phyloP scores from a whole-genome alignment of 2,797 vertebrate species.

The Dendrocincla tyrannina region DNA sequence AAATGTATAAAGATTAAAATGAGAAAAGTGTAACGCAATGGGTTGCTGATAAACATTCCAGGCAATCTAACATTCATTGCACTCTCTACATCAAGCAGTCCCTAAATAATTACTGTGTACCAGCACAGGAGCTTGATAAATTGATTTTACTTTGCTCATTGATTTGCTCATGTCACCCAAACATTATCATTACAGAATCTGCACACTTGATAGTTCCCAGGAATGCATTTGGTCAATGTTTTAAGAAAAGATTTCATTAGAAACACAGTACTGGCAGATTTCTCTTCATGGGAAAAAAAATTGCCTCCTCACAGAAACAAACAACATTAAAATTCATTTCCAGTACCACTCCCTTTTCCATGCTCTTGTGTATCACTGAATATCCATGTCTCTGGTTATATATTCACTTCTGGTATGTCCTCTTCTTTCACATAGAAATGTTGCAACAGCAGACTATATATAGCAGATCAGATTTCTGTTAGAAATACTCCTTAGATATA shows the following conservation, averaged over 20 bases:
- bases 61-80: constrained; percentile 11
- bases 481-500: neutral
- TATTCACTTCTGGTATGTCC: neutral
- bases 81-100: neutral
- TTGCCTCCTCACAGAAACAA: neutral
- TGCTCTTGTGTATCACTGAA: neutral
- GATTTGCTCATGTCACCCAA: constrained; percentile 36
- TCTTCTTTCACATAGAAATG: neutral
- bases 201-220: constrained; percentile 14
- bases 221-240: neutral
- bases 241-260: constrained; percentile 30
- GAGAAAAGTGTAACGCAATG: neutral
- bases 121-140: constrained; percentile 42
- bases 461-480: neutral
- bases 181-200: constrained; percentile 44
- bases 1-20: constrained; percentile 15
- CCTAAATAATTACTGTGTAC: constrained; percentile 27
- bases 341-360: neutral
- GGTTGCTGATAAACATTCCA: neutral
- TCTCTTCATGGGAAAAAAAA: neutral
- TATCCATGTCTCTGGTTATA: neutral
- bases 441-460: neutral
- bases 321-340: neutral
- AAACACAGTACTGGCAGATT: neutral
- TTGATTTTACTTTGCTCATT: constrained; percentile 53